Evolutionary conservation across 2,888 invertebrate species (phyloP).

Genomic region (Pycnomerus fuliginosus): DNA sequence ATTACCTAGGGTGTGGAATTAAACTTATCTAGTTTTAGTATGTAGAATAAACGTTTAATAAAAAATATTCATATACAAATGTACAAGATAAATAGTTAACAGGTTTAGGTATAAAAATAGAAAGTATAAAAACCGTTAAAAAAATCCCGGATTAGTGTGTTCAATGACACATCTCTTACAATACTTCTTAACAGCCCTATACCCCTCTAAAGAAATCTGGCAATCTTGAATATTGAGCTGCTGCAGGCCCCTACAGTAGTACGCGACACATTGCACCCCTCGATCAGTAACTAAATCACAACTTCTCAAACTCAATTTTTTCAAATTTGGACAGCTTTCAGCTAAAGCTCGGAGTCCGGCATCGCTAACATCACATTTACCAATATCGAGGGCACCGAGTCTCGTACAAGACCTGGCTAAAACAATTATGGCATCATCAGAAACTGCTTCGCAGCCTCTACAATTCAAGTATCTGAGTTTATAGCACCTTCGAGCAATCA

Average conservation of each 20-base stretch:
- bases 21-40: too few species aligned
- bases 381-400: constrained; percentile 83
- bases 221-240: constrained; percentile 94
- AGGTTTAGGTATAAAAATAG: constrained; percentile 15
- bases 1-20: too few species aligned
- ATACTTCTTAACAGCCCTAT: constrained; percentile 87
- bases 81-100: constrained; percentile 25
- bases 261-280: constrained; percentile 84
- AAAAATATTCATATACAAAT: constrained; percentile 23
- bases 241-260: constrained; percentile 85
- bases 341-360: constrained; percentile 83
- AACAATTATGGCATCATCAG: constrained; percentile 88
- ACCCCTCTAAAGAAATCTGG: constrained; percentile 84
- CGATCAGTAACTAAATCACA: constrained; percentile 90
- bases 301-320: constrained; percentile 84
- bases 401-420: constrained; percentile 84
- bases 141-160: constrained; percentile 93
- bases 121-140: too few species aligned
- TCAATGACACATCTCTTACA: constrained; percentile 92
- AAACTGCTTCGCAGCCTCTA: constrained; percentile 89
- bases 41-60: constrained; percentile 18
- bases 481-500: constrained; percentile 84
- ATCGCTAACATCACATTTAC: constrained; percentile 92
- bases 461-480: constrained; percentile 88
- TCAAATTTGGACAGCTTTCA: constrained; percentile 85